phyloP scores from a whole-genome alignment of 2,113 vertebrate species.

The Beaufortia kweichowensis region DNA sequence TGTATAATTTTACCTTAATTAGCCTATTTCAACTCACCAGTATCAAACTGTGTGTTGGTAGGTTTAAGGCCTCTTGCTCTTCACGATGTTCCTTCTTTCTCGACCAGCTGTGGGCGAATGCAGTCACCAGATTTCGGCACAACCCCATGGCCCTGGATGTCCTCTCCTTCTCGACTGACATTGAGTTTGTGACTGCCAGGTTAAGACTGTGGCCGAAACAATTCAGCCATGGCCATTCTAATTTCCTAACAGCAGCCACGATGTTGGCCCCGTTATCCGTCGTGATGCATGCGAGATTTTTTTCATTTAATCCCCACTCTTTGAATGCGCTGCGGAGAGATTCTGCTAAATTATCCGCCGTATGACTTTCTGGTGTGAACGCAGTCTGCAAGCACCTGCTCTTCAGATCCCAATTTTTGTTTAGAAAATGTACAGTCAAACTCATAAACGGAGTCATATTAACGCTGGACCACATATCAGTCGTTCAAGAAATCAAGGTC shows the following conservation, averaged over 20 bases:
- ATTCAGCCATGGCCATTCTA: too few species aligned
- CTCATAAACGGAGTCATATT: neutral
- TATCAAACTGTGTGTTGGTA: constrained; percentile 73
- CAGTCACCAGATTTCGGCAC: constrained; percentile 12
- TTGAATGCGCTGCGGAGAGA: constrained; percentile 13
- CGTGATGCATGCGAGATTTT: constrained; percentile 32
- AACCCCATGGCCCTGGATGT: too few species aligned
- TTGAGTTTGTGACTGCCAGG: constrained; percentile 23
- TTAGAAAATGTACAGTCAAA: neutral
- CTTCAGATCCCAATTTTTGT: neutral
- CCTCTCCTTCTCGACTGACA: constrained; percentile 33
- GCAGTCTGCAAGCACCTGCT: neutral
- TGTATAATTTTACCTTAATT: too few species aligned
- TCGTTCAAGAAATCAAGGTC: neutral
- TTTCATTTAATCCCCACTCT: constrained; percentile 33
- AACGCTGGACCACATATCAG: neutral
- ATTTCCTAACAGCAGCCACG: constrained; percentile 19
- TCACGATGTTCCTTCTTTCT: constrained; percentile 21
- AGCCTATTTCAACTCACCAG: too few species aligned
- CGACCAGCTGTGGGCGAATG: constrained; percentile 44
- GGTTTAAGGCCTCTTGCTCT: constrained; percentile 56
- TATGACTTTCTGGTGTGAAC: constrained; percentile 17
- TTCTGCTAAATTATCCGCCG: constrained; percentile 21
- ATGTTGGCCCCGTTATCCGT: constrained; percentile 43
- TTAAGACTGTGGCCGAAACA: constrained; percentile 46